Base-by-base conservation (phyloP, 53 echinoderm and acorn worm species). In the Stichopus horrens region DNA sequence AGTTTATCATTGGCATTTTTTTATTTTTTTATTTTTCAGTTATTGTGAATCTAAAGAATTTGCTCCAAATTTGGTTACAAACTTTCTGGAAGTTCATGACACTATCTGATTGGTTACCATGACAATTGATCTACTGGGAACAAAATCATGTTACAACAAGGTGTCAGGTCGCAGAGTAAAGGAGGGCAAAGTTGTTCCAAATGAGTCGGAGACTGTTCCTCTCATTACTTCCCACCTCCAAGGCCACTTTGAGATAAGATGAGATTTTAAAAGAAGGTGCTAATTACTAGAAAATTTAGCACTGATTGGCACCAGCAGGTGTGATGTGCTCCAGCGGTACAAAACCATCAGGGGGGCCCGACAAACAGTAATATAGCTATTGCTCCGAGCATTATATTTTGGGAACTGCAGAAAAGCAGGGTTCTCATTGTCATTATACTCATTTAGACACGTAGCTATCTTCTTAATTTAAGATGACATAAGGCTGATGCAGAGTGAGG, bases 241-340 rank as follows among this genome's bases (percentile, higher is more conserved):
- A 81, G 81, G 81, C 81, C 81, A 81, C 81, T 81, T 56, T 81
- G 8, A 81, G 81, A 56, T 81, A 81, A 56, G 81, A 81, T 81
- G 57, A 58, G 81, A 81, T 81, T 81, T 81, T 19, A 79, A 79
- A 81, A 81, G 81, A 81, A 81, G 81, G 81, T 81, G 81, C 81
- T 81, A 81, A 81, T 81, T 81, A 81, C 81, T 81, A 54, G 81
- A 81, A 81, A 81, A 81, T 81, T 81, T 81, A 81, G 58, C 57
- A 21, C 81, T 81, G 81, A 81, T 81, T 81, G 81, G 81, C 81
- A 81, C 81, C 81, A 81, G 81, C 81, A 81, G 81, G 81, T 81
- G 81, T 81, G 81, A 81, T 18, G n/a, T 71, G n/a, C 71, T 71
- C 14, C 18, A 71, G 56, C 55, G 57, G 81, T 81, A 58, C 57